Percentiles rank a stretch among this genome's conserved stretches.
Evolutionary conservation across 2,888 invertebrate species (phyloP).

Genomic region (Protonemura montana): DNA sequence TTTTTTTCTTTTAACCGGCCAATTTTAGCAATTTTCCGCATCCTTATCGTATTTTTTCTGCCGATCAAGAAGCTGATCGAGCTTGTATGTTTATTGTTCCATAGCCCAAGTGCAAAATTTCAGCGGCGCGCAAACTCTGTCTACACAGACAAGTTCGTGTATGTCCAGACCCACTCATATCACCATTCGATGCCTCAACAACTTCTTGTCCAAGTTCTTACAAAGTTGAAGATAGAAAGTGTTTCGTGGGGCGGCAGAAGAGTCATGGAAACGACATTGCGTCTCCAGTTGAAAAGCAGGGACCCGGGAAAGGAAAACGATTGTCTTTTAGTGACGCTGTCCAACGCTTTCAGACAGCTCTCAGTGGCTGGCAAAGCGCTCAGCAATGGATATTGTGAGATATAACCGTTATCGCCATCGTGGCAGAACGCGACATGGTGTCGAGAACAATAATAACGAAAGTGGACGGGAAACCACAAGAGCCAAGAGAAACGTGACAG

Average conservation of each 20-base stretch:
- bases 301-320: not conserved
- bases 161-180: not conserved
- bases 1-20: not conserved
- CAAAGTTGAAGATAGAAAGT: conserved; percentile 12
- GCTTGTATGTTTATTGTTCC: not conserved
- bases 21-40: not conserved
- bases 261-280: not conserved
- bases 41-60: not conserved
- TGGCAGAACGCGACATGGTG: not conserved
- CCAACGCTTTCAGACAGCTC: not conserved
- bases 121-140: not conserved
- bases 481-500: not conserved
- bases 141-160: not conserved
- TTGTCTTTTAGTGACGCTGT: conserved; percentile 17
- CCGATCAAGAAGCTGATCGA: not conserved
- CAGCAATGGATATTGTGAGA: not conserved
- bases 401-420: not conserved
- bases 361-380: not conserved
- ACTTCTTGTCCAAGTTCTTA: not conserved
- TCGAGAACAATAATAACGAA: conserved; percentile 7
- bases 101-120: not conserved
- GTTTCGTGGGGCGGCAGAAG: not conserved
- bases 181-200: not conserved
- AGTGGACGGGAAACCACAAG: not conserved
- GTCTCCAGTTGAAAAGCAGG: not conserved